These are phyloP conservation scores for Drosophila nigrodunni DNA, from an alignment of 1,140 invertebrate genomes.

Conservation along the genomic window DNA sequence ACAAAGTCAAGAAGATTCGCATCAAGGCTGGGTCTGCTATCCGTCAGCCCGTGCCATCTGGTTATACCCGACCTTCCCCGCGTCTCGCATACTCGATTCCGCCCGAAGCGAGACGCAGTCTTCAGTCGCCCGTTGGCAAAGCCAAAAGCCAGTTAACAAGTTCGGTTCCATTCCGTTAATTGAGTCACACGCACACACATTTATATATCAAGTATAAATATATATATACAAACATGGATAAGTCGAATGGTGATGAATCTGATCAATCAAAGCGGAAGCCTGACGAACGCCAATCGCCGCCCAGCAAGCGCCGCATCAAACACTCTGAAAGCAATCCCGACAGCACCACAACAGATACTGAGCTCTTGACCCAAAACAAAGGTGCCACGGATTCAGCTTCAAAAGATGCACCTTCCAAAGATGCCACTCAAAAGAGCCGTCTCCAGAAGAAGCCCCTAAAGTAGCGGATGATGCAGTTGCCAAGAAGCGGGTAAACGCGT, in stretches of 20 bases:
- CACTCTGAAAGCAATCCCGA: background rate
- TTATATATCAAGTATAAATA: background rate
- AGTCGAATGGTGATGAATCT: constrained; percentile 47
- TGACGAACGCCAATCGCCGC: constrained; percentile 4
- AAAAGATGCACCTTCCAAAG: no score
- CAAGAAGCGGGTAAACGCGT: constrained; percentile 67
- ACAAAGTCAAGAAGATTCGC: constrained; percentile 32
- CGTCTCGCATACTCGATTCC: constrained; percentile 36
- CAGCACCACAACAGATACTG: background rate
- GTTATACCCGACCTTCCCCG: background rate
- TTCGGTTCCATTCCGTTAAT: constrained; percentile 4
- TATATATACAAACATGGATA: constrained; percentile 40
- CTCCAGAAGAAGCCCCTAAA: background rate
- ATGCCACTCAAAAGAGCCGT: no score
- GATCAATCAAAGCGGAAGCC: constrained; percentile 36
- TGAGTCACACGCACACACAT: background rate
- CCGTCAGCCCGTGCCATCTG: background rate
- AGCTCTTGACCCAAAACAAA: constrained; percentile 9
- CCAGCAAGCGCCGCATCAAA: constrained; percentile 38
- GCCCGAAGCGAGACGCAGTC: constrained; percentile 2
- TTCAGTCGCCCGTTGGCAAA: background rate
- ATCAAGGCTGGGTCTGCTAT: constrained; percentile 16
- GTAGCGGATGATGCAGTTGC: constrained; percentile 3
- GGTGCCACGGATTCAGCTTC: background rate
- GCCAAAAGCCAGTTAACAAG: background rate